A percentile compares a stretch with the other conserved stretches of the same genome.
Conservation (phyloP, 2,888 invertebrate species). For the Hetaerina titia region DNA sequence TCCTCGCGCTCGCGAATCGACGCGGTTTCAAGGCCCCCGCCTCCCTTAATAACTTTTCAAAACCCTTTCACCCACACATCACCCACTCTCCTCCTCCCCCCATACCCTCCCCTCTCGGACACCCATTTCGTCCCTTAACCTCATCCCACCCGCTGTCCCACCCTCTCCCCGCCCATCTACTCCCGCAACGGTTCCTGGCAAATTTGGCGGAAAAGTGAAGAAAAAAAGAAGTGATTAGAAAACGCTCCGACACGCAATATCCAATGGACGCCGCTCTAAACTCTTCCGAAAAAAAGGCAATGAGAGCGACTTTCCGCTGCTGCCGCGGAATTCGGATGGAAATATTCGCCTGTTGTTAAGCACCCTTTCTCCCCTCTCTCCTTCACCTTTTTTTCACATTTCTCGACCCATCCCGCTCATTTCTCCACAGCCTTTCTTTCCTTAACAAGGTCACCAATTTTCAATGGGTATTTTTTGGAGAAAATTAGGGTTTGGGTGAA, state of each 20-base stretch:
- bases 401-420: background rate
- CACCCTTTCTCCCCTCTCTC: background rate
- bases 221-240: background rate
- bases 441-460: background rate
- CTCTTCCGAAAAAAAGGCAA: background rate
- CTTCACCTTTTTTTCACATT: background rate
- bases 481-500: background rate
- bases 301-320: background rate
- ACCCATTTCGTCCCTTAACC: background rate
- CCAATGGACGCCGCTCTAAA: conserved; percentile 8
- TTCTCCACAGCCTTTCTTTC: background rate
- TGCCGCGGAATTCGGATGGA: background rate
- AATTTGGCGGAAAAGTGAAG: conserved; percentile 32
- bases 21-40: conserved; percentile 3
- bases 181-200: background rate
- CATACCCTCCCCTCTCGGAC: background rate
- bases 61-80: background rate
- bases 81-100: background rate
- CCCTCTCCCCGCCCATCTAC: background rate
- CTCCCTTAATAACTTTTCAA: conserved; percentile 35
- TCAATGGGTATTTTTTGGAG: background rate
- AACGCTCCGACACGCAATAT: conserved; percentile 31
- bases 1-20: conserved; percentile 16
- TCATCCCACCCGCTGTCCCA: background rate
- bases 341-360: background rate